A percentile compares a stretch with the other conserved stretches of the same genome.
phyloP scores from a whole-genome alignment of 2,888 invertebrate species.

The Eugnorisma glareosa region DNA sequence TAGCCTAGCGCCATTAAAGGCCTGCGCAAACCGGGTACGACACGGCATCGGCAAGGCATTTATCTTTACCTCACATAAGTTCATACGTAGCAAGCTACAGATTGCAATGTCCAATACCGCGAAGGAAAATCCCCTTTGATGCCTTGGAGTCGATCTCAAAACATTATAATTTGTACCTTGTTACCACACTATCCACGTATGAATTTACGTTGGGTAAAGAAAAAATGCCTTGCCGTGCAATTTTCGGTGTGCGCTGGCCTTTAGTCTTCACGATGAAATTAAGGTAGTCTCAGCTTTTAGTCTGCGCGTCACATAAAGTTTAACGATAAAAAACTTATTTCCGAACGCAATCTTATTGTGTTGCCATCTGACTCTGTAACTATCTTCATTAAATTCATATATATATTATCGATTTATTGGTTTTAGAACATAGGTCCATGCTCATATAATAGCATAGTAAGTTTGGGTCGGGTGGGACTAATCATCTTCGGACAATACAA shows the following conservation, averaged over 20 bases:
- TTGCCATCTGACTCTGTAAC: too few relatives aligned
- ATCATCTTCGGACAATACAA: too few relatives aligned
- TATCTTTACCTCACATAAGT: not conserved
- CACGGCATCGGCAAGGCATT: not conserved
- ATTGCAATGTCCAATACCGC: not conserved
- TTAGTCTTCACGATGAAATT: not conserved
- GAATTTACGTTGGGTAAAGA: not conserved
- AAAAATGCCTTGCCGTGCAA: not conserved
- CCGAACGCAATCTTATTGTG: too few relatives aligned
- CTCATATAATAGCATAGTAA: too few relatives aligned
- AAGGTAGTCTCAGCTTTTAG: too few relatives aligned
- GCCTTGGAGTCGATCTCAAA: not conserved
- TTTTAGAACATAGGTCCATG: too few relatives aligned
- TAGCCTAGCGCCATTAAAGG: too few relatives aligned
- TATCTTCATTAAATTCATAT: too few relatives aligned
- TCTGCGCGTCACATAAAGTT: too few relatives aligned
- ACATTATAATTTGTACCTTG: not conserved
- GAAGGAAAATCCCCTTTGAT: not conserved
- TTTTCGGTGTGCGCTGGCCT: not conserved
- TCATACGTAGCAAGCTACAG: not conserved
- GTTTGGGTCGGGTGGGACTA: too few relatives aligned
- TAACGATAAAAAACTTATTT: too few relatives aligned
- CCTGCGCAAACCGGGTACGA: not conserved
- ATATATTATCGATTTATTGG: too few relatives aligned
- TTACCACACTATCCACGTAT: not conserved